phyloP scores from a whole-genome alignment of 2,797 vertebrate species.

The Pygocentrus nattereri region DNA sequence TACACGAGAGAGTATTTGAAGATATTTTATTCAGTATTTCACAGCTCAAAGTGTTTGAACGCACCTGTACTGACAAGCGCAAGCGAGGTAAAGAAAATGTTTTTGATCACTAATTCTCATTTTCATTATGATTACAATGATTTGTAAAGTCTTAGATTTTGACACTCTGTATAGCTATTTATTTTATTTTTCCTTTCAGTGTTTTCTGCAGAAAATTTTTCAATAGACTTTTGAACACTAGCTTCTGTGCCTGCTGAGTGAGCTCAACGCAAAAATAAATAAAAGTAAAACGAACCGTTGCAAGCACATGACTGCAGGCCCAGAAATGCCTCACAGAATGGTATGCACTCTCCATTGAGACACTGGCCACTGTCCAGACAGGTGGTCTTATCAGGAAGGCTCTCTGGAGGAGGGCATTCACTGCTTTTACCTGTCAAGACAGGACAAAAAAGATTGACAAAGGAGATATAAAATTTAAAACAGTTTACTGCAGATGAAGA shows the following conservation, averaged over 20 bases:
- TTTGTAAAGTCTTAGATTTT: no score
- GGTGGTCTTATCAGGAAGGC: constrained; percentile 83
- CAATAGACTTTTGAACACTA: no score
- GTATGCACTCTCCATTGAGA: constrained; percentile 87
- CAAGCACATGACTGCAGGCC: constrained; percentile 89
- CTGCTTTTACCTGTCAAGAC: constrained; percentile 84
- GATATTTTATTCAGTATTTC: no score
- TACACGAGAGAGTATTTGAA: no score
- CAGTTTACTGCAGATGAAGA: background rate
- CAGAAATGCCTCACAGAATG: constrained; percentile 88
- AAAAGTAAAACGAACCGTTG: constrained; percentile 79
- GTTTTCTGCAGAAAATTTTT: no score
- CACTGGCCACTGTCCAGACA: constrained; percentile 94
- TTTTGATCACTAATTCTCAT: no score
- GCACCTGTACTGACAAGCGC: no score
- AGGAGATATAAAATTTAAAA: background rate
- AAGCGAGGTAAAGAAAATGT: no score
- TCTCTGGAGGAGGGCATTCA: constrained; percentile 89
- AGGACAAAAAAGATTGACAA: background rate
- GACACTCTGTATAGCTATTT: no score
- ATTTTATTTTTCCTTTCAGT: no score
- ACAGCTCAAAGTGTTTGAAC: no score
- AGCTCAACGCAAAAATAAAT: background rate
- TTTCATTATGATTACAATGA: no score
- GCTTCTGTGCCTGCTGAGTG: background rate